Base-by-base conservation (phyloP, 2,113 vertebrate species). In the Thinocorus orbignyianus region DNA sequence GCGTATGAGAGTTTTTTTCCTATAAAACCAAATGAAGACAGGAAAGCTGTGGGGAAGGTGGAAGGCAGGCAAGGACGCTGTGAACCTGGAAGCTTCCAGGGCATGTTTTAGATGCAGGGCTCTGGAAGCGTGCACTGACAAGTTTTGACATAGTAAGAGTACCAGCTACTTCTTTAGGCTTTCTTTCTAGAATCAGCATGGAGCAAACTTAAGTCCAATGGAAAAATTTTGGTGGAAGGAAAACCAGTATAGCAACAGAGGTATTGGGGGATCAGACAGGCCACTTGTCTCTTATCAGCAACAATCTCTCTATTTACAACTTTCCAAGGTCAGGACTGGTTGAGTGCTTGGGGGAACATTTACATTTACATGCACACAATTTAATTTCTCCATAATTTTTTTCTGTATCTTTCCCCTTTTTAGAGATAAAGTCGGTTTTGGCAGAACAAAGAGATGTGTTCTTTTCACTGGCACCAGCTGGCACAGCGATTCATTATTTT, bases 61-160 rank as follows among this genome's bases (percentile, higher is more conserved):
- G 49, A 66, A 73, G 17, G 6, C 7, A 13, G 20, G 18, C 17
- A 79, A 35, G 26, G 20, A 69, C 10, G 22, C 7, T 12, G 5
- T 16, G 20, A 69, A n/a, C 8, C 26, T 28, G 10, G 41, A 82
- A 73, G 35, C 14, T 90, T 90, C 51, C n/a, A 81, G 5, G 12
- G 4, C 7, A 18, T 28, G 9, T 33, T 30, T 52, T 39, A 73
- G 41, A 42, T 48, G 9, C 17, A 55, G 55, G 26, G 46, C 13
- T 95, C 93, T 65, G 33, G 35, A 80, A 86, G 8, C 8, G 9
- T 26, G 7, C 13, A 30, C 0, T 0, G 35, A 72, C 1, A 2
- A 31, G 6, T 85, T 76, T 24, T 82, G 46, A 39, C 4, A 76
- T 31, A 52, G 11, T 23, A 69, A 51, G 4, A 58, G 11, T 11